Conservation (phyloP, 2,113 vertebrate genomes). For the Pomatorhinus ruficollis region DNA sequence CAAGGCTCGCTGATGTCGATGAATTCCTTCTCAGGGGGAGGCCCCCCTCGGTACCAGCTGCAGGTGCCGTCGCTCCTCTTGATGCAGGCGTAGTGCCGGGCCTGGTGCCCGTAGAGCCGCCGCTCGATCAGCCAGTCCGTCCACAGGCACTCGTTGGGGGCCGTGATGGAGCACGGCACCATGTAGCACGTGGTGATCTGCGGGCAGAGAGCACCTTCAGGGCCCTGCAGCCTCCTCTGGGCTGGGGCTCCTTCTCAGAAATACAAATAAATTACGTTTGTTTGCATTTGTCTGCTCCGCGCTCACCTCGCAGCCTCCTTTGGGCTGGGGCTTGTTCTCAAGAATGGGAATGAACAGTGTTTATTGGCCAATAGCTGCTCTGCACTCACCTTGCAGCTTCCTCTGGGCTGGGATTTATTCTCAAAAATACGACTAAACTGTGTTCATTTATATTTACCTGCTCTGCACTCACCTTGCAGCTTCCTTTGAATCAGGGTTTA, state of each 20-base stretch:
- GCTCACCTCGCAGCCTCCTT: no score
- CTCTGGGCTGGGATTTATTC: no score
- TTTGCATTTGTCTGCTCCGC: no score
- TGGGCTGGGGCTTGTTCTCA: background rate
- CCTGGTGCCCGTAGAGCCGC: conserved; percentile 83
- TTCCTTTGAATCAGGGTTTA: background rate
- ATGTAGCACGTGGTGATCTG: conserved; percentile 89
- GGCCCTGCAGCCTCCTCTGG: background rate
- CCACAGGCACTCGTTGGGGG: conserved; percentile 89
- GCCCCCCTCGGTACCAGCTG: conserved; percentile 85
- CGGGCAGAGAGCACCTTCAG: background rate
- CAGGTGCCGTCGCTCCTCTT: conserved; percentile 84
- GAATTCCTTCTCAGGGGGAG: conserved; percentile 84
- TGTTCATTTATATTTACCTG: no score
- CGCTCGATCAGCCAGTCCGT: conserved; percentile 87
- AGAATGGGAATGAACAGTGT: background rate
- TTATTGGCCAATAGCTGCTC: background rate
- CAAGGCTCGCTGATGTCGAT: conserved; percentile 86
- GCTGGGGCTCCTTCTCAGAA: background rate
- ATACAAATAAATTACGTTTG: no score
- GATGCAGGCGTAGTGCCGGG: conserved; percentile 87
- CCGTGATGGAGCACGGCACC: conserved; percentile 78
- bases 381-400: background rate
- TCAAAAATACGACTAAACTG: background rate
- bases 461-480: no score